These are phyloP conservation scores for Meteorus sp. DNA, from an alignment of 1,140 invertebrate genomes.

Conservation along the genomic window DNA sequence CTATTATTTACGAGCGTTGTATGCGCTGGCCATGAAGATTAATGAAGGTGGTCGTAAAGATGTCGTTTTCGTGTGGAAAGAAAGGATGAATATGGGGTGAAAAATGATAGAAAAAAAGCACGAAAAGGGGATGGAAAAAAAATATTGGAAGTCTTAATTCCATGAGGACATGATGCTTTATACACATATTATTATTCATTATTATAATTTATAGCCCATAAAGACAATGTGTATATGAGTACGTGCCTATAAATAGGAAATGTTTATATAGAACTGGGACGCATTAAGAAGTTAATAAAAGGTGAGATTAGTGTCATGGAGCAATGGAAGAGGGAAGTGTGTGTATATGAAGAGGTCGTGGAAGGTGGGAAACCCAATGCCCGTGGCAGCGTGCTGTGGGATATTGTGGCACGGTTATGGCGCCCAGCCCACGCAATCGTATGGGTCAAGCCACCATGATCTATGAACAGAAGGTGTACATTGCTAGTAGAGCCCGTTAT, in stretches of 20 bases:
- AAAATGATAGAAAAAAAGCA: no score
- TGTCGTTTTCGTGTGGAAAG: background rate
- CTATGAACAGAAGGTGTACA: conserved; percentile 46
- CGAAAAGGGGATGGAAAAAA: no score
- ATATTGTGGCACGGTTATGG: conserved; percentile 42
- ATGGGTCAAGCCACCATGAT: conserved; percentile 52
- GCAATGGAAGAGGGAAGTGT: background rate
- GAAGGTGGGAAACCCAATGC: conserved; percentile 42
- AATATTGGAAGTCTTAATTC: background rate
- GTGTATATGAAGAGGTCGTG: conserved; percentile 6
- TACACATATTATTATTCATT: background rate
- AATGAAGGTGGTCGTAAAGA: conserved; percentile 1
- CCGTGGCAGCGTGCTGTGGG: conserved; percentile 32
- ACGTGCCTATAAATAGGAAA: no score
- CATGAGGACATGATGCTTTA: background rate
- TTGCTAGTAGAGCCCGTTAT: conserved; percentile 57
- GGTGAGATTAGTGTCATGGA: background rate
- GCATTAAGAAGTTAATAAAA: background rate
- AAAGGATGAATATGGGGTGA: no score
- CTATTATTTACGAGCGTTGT: background rate
- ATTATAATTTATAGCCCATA: no score
- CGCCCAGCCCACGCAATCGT: conserved; percentile 49
- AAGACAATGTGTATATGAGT: no score
- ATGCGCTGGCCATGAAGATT: background rate
- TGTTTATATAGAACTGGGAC: background rate